These are phyloP conservation scores for Pterostichus niger DNA, from an alignment of 2,888 invertebrate genomes.

Conservation along the genomic window DNA sequence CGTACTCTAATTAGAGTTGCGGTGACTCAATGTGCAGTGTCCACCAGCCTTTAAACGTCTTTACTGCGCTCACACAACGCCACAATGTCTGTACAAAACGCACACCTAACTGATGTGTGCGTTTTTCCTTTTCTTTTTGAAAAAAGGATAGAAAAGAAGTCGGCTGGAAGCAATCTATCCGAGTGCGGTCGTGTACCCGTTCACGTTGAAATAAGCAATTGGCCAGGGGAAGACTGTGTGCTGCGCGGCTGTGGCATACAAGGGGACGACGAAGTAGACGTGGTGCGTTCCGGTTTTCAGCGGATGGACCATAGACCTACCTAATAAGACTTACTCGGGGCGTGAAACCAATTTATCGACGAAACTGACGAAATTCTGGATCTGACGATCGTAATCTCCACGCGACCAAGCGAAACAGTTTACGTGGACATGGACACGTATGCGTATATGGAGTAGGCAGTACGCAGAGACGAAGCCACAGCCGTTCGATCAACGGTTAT, in stretches of 20 bases:
- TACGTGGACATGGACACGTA: conserved; percentile 11
- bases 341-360: conserved; percentile 71
- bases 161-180: conserved; percentile 60
- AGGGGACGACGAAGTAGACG: neutral
- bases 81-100: neutral
- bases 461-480: neutral
- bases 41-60: neutral
- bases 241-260: neutral
- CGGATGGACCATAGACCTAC: conserved; percentile 67
- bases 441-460: neutral
- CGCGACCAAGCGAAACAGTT: conserved; percentile 49
- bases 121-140: conserved; percentile 34
- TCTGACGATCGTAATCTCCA: conserved; percentile 56
- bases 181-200: conserved; percentile 60
- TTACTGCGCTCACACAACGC: neutral
- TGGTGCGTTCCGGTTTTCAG: conserved; percentile 52
- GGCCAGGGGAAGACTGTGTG: neutral
- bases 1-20: conserved; percentile 1
- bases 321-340: conserved; percentile 69
- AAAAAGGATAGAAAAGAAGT: conserved; percentile 55
- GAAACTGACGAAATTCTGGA: conserved; percentile 68
- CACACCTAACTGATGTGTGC: conserved; percentile 17
- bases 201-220: conserved; percentile 63
- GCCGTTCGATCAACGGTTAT: neutral
- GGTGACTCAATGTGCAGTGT: neutral